Percentiles rank a stretch among this genome's conserved stretches.
Evolutionary conservation across 2,113 vertebrate genomes (phyloP).

Genomic region (Cairina moschata): DNA sequence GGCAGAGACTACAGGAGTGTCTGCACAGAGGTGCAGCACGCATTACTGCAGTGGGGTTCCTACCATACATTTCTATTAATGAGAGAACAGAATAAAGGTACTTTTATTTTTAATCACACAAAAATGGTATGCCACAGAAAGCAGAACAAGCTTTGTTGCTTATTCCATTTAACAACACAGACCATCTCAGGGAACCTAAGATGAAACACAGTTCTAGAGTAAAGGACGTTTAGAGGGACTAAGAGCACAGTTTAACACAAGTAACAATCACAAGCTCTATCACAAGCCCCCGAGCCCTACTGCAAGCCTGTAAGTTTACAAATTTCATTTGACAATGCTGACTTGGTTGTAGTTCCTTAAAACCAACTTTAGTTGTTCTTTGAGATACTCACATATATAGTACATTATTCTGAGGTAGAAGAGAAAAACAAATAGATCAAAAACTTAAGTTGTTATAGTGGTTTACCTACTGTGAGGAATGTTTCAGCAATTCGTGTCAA

Average conservation of each 20-base stretch:
- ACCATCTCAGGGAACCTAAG: neutral
- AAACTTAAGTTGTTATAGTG: neutral
- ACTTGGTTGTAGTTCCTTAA: constrained; percentile 7
- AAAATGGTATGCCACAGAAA: neutral
- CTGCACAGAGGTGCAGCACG: accelerated
- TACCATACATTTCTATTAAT: neutral
- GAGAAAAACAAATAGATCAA: neutral
- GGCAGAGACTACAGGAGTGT: neutral
- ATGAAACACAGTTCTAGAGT: neutral
- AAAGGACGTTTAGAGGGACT: neutral
- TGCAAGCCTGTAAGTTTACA: constrained; percentile 3
- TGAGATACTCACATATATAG: neutral
- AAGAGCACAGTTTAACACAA: constrained; percentile 24
- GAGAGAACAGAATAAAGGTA: neutral
- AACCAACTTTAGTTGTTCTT: neutral
- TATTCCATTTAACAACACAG: neutral
- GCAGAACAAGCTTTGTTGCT: neutral
- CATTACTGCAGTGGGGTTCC: neutral
- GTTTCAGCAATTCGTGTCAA: no score
- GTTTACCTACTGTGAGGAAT: neutral
- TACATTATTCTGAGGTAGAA: neutral
- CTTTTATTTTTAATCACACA: neutral
- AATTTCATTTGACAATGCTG: constrained; percentile 31
- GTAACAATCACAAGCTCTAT: neutral
- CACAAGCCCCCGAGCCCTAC: constrained; percentile 4